Base-by-base conservation (phyloP, 37 sponge, comb jelly and placozoan genomes). In the Axinella damicornis region DNA sequence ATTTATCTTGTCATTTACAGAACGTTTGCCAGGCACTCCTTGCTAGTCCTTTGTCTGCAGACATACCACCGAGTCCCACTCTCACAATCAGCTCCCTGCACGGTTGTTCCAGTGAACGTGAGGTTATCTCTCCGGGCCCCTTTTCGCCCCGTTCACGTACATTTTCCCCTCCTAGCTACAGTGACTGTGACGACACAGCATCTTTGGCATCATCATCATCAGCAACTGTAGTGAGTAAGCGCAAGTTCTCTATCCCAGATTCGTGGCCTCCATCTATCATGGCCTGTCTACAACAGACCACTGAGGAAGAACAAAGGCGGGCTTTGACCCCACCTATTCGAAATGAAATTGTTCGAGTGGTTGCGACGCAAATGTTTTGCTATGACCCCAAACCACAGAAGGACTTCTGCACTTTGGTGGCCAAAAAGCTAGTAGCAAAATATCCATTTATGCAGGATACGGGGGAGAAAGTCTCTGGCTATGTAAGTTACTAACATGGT, bases 361-460 rank as follows among this genome's bases (percentile, higher is more conserved):
- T 74, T 21, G 55, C 76, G 41, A 74, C 64, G 30, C 74, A 72
- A 41, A 73, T 83, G 74, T 83, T 41, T 62, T 25, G 61, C 54
- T 59, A 57, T 53, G 21, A 30, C 17, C 74, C 64, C n/a, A 83
- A 83, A 69, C 74, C 84, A 59, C 46, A 59, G 34, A 73, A 59
- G 52, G 74, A 19, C 17, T 73, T 41, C 52, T 83, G 84, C 52
- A 59, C 27, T 46, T 31, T 17, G 53, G 84, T 73, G 9, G 84
- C 74, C 63, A 83, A 83, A 61, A 69, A 72, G 67, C 84, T 83
- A 17, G 74, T 83, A 22, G 59, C 57, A 31, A 83, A 83, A 52
- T 73, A 61, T 59, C 84, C 46, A 2, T 83, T 73, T 30, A 72
- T 73, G 84, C 56, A 73, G 54, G 84, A 83, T 61, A 41, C 70